phyloP scores from a whole-genome alignment of 2,888 invertebrate species.

The Cryptosula pallasiana region DNA sequence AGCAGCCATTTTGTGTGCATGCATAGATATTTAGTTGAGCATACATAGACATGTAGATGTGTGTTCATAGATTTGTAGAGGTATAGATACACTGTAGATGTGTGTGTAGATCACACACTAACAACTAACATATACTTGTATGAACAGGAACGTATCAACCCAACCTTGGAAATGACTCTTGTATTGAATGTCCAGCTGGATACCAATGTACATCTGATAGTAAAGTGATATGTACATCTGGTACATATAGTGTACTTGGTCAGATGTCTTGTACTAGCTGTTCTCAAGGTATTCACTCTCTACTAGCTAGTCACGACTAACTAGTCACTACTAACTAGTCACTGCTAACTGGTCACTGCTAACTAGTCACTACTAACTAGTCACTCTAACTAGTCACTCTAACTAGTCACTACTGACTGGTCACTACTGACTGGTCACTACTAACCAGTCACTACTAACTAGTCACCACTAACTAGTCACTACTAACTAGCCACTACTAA shows the following conservation, averaged over 20 bases:
- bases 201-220: conserved; percentile 32
- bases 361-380: neutral
- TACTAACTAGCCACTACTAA: no score
- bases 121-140: no score
- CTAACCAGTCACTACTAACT: no score
- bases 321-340: neutral
- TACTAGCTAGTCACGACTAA: neutral
- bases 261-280: neutral
- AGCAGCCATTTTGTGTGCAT: no score
- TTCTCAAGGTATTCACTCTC: neutral
- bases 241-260: conserved; percentile 9
- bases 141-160: conserved; percentile 1
- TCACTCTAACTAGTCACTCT: neutral
- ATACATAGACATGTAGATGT: no score
- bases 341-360: neutral
- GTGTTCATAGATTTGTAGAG: no score
- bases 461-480: no score
- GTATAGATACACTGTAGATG: no score
- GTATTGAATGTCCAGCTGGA: conserved; percentile 36
- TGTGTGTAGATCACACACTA: no score
- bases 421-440: no score
- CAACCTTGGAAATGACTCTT: conserved; percentile 26
- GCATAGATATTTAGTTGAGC: no score
- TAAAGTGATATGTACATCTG: neutral
- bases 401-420: no score